Percentiles rank a stretch among this genome's conserved stretches.
Evolutionary conservation across 2,113 vertebrate genomes (phyloP).

Genomic region (Hyla sarda): DNA sequence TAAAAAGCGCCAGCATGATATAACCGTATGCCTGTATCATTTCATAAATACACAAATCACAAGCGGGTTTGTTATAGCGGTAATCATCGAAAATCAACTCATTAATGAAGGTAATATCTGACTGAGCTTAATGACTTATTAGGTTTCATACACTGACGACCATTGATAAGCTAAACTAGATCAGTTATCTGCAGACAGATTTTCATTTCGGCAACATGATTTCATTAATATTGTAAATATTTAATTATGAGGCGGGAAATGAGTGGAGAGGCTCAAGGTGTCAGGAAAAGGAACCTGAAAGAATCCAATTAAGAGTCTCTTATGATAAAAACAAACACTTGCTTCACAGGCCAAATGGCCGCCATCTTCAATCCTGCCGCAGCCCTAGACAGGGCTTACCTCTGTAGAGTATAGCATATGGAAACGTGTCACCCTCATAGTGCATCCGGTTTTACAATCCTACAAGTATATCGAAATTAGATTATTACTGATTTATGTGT

Average conservation of each 20-base stretch:
- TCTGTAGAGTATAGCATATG: no score
- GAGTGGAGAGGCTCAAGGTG: conserved; percentile 57
- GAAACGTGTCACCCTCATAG: no score
- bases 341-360: conserved; percentile 3
- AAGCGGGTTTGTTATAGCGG: conserved; percentile 44
- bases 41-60: conserved; percentile 59
- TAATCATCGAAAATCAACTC: conserved; percentile 59
- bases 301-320: conserved; percentile 56
- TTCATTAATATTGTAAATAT: conserved; percentile 61
- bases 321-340: conserved; percentile 50
- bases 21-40: conserved; percentile 46
- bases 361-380: conserved; percentile 1
- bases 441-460: no score
- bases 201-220: conserved; percentile 59
- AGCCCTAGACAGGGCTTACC: neutral
- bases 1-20: conserved; percentile 11
- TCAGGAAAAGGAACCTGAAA: conserved; percentile 56
- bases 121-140: conserved; percentile 57
- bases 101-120: conserved; percentile 60
- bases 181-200: conserved; percentile 60
- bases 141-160: conserved; percentile 55
- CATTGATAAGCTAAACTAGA: conserved; percentile 61
- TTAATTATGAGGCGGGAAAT: conserved; percentile 59
- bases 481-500: no score
- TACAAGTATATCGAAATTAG: no score